Evolutionary conservation across 2,888 invertebrate genomes (phyloP).

Genomic region (Pollenia griseotomentosa): DNA sequence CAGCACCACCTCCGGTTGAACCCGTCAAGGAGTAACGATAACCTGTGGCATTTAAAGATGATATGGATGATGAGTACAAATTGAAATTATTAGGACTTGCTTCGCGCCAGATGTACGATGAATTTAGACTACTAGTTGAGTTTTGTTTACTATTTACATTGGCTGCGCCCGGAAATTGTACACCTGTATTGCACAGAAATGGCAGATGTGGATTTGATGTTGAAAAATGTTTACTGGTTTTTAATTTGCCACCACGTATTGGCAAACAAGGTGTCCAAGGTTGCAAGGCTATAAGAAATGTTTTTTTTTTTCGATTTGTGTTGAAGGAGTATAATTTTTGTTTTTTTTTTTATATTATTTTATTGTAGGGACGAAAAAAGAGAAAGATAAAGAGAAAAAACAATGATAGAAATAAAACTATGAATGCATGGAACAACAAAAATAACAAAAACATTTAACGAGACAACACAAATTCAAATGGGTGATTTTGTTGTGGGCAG

Average conservation of each 20-base stretch:
- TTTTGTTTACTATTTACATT: conserved; percentile 78
- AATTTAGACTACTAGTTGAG: conserved; percentile 83
- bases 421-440: conserved; percentile 67
- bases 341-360: conserved; percentile 27
- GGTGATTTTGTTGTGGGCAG: conserved; percentile 50
- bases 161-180: conserved; percentile 73
- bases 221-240: conserved; percentile 84
- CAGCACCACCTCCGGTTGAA: conserved; percentile 50
- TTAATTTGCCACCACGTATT: conserved; percentile 84
- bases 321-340: conserved; percentile 51
- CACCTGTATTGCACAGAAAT: conserved; percentile 80
- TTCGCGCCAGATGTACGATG: conserved; percentile 84
- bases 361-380: conserved; percentile 73
- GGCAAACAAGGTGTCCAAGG: conserved; percentile 85
- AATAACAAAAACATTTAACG: conserved; percentile 63
- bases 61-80: conserved; percentile 83
- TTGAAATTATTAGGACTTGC: conserved; percentile 84
- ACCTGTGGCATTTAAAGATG: conserved; percentile 79
- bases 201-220: conserved; percentile 85
- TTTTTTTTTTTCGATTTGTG: conserved; percentile 23
- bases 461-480: conserved; percentile 71
- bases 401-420: conserved; percentile 74
- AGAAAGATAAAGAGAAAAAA: conserved; percentile 72
- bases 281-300: conserved; percentile 81
- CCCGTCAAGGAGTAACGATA: conserved; percentile 75